phyloP scores from a whole-genome alignment of 2,797 vertebrate species.

The Galago senegalensis region DNA sequence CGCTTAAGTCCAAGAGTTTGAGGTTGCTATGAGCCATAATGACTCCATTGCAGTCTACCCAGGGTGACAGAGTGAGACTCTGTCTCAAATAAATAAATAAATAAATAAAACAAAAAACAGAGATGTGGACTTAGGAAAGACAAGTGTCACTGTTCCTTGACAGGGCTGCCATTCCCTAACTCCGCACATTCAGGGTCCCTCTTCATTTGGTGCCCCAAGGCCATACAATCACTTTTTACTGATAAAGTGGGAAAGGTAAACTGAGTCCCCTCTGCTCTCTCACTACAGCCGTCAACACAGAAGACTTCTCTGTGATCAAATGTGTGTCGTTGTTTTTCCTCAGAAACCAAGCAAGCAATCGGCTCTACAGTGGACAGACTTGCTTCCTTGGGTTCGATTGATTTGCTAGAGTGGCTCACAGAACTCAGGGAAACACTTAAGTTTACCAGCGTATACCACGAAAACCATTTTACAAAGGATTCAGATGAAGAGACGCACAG shows the following conservation, averaged over 20 bases:
- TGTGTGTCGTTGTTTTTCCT: not conserved
- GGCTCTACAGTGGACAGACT: no score
- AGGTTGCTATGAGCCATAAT: no score
- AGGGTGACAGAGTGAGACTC: no score
- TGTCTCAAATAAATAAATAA: no score
- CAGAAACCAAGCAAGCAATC: not conserved
- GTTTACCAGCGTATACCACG: not conserved
- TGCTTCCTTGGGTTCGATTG: not conserved
- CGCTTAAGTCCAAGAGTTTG: no score
- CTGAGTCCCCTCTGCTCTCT: not conserved
- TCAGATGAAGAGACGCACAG: not conserved
- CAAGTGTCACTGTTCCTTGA: not conserved
- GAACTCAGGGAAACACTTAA: not conserved
- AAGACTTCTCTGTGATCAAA: not conserved
- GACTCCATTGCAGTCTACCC: no score
- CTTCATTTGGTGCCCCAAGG: not conserved
- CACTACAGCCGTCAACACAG: not conserved
- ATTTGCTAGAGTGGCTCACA: not conserved
- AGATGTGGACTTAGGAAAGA: not conserved
- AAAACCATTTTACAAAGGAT: not conserved
- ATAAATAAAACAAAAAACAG: not conserved
- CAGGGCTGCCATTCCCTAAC: accelerated
- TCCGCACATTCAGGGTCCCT: accelerated
- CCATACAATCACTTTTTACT: not conserved
- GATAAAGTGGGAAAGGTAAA: not conserved